Conservation (phyloP, 2,888 invertebrate species). For the Abrostola tripartita region DNA sequence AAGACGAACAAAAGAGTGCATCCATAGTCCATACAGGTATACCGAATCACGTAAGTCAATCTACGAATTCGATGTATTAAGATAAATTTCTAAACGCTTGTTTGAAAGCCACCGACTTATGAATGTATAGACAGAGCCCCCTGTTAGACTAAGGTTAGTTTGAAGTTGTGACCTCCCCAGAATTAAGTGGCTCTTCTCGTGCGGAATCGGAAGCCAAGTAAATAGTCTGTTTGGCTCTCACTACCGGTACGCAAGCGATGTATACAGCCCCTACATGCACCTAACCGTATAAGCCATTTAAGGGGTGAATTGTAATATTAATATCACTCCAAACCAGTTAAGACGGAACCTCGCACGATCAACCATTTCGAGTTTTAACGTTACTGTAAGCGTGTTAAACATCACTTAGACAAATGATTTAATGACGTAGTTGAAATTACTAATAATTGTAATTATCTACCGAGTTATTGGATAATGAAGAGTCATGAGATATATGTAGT, state of each 20-base stretch:
- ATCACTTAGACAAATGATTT: background rate
- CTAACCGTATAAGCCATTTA: background rate
- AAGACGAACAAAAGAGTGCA: too few species aligned
- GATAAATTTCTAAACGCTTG: too few species aligned
- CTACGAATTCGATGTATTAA: too few species aligned
- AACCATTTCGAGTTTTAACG: background rate
- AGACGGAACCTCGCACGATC: background rate
- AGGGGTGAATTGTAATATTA: background rate
- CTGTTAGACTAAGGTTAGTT: background rate
- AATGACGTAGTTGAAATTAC: background rate
- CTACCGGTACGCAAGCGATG: background rate
- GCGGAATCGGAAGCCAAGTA: background rate
- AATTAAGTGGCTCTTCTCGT: background rate
- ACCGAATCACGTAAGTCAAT: too few species aligned
- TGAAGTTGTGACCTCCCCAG: background rate
- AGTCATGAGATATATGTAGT: background rate
- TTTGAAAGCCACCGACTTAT: too few species aligned
- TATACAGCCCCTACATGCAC: background rate
- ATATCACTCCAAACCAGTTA: background rate
- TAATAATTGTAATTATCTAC: background rate
- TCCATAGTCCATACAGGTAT: too few species aligned
- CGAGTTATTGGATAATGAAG: background rate
- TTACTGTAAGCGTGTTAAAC: background rate
- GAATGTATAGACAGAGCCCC: too few species aligned
- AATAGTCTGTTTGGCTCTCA: background rate